phyloP scores from a whole-genome alignment of 1,140 invertebrate genomes.

The Odontomachus brunneus region DNA sequence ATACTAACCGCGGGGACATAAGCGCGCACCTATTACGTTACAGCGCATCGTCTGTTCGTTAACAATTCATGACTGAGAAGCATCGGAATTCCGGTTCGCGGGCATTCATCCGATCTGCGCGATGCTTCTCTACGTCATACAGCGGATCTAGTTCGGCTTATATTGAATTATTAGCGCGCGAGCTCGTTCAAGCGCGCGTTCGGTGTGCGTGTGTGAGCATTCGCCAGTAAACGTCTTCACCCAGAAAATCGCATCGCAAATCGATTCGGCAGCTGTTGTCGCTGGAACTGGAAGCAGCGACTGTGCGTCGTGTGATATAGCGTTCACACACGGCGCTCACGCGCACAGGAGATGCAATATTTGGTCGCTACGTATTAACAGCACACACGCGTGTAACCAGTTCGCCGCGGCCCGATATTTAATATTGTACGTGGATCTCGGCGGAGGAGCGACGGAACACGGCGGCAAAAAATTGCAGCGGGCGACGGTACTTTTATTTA shows the following conservation, averaged over 20 bases:
- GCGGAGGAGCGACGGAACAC: too few species aligned
- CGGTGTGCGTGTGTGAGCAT: not conserved
- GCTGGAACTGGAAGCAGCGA: too few species aligned
- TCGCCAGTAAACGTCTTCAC: not conserved
- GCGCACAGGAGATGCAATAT: slow-evolving; percentile 39
- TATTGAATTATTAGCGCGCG: slow-evolving; percentile 31
- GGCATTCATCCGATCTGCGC: not conserved
- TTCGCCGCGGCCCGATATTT: not conserved
- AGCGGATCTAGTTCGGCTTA: not conserved
- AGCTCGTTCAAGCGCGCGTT: slow-evolving; percentile 7
- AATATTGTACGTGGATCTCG: not conserved
- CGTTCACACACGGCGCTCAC: slow-evolving; percentile 16
- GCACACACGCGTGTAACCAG: not conserved
- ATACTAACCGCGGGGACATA: not conserved
- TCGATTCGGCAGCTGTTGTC: not conserved
- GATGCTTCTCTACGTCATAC: not conserved
- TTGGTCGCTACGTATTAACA: not conserved
- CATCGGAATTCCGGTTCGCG: not conserved
- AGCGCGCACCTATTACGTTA: not conserved
- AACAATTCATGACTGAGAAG: slow-evolving; percentile 8
- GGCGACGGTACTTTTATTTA: not conserved
- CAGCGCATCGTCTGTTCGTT: slow-evolving; percentile 9
- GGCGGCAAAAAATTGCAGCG: not conserved
- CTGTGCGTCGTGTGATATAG: too few species aligned
- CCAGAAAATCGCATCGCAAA: slow-evolving; percentile 27